phyloP scores from a whole-genome alignment of 2,113 vertebrate genomes.

The Periophthalmodon schlosseri region DNA sequence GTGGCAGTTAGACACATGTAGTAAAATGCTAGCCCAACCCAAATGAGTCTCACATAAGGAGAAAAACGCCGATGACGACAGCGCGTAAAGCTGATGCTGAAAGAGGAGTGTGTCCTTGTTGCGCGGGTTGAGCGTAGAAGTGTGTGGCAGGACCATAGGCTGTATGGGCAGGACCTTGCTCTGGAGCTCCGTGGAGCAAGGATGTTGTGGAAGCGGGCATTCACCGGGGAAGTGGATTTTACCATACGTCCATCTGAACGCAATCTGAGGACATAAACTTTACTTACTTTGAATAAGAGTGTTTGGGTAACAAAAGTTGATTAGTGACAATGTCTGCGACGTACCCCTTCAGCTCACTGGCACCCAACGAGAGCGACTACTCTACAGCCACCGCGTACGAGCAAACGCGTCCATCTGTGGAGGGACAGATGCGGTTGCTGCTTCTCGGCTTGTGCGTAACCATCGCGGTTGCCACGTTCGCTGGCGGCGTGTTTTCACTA shows the following conservation, averaged over 20 bases:
- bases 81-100: constrained; percentile 61
- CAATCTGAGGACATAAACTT: not conserved
- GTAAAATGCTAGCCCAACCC: constrained; percentile 50
- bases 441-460: constrained; percentile 85
- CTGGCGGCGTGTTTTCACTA: constrained; percentile 87
- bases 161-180: constrained; percentile 1
- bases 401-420: constrained; percentile 61
- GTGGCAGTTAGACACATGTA: not conserved
- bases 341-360: constrained; percentile 51
- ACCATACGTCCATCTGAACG: not conserved
- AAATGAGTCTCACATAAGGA: constrained; percentile 31
- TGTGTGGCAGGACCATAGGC: constrained; percentile 12
- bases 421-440: constrained; percentile 74
- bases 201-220: constrained; percentile 18
- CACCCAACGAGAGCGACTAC: constrained; percentile 79
- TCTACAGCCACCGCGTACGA: constrained; percentile 60
- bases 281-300: not conserved
- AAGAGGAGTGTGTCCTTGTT: constrained; percentile 33
- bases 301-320: constrained; percentile 26
- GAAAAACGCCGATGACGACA: constrained; percentile 55
- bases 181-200: constrained; percentile 3
- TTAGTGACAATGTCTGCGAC: constrained; percentile 70
- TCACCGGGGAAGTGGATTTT: not conserved
- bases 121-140: constrained; percentile 44
- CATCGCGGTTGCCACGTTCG: constrained; percentile 77